These are phyloP conservation scores for Megatriorchis doriae DNA, from an alignment of 2,113 vertebrate species.

Conservation along the genomic window DNA sequence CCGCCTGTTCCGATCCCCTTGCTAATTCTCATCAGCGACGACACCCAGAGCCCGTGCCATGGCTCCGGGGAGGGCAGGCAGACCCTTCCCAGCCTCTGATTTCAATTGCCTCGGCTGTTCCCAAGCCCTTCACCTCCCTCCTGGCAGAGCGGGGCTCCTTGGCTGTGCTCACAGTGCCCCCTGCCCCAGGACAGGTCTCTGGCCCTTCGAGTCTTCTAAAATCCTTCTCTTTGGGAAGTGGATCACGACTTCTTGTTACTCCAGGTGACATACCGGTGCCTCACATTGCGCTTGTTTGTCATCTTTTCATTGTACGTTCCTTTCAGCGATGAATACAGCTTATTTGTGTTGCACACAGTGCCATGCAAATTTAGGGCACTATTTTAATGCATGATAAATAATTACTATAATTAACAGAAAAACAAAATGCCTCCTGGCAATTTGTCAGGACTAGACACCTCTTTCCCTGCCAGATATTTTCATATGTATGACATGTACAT, in stretches of 20 bases:
- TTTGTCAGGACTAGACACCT: constrained; percentile 52
- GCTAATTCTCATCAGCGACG: neutral
- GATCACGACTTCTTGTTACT: neutral
- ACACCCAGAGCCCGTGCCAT: neutral
- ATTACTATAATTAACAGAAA: constrained; percentile 55
- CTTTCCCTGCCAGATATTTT: constrained; percentile 58
- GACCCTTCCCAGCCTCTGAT: neutral
- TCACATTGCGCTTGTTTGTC: neutral
- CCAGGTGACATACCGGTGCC: neutral
- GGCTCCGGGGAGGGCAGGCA: neutral
- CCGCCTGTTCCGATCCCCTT: neutral
- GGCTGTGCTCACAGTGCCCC: constrained; percentile 24
- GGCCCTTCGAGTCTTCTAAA: neutral
- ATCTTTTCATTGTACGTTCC: neutral
- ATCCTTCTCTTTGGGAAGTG: neutral
- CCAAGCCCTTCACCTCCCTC: neutral
- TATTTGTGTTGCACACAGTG: constrained; percentile 8
- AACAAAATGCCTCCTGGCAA: constrained; percentile 34
- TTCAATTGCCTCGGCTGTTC: neutral
- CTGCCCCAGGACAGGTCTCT: neutral
- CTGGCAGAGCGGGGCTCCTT: neutral
- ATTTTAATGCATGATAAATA: constrained; percentile 58
- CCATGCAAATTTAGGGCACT: constrained; percentile 48
- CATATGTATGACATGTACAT: constrained; percentile 55
- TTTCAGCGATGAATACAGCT: neutral